Percentiles rank a stretch among this genome's conserved stretches.
phyloP scores from a whole-genome alignment of 2,888 invertebrate genomes.

The Amaurobius ferox region DNA sequence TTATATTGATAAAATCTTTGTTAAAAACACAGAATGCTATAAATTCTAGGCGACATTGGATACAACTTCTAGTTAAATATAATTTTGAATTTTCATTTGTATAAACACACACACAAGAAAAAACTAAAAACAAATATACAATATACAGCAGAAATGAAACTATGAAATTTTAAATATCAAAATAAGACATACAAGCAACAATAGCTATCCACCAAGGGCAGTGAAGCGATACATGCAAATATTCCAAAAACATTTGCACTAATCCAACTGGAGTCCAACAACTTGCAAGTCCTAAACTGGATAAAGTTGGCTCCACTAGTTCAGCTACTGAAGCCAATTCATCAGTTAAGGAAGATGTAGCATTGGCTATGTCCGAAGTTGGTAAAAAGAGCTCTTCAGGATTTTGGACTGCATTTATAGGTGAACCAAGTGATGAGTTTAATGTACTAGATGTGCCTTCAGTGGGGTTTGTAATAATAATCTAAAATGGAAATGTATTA shows the following conservation, averaged over 20 bases:
- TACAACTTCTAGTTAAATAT: no score
- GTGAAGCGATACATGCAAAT: constrained; percentile 78
- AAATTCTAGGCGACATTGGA: no score
- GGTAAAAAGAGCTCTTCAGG: neutral
- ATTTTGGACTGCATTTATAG: neutral
- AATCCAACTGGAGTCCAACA: constrained; percentile 66
- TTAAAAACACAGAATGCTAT: no score
- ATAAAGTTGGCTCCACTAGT: constrained; percentile 42
- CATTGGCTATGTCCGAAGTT: neutral
- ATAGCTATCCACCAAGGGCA: constrained; percentile 97
- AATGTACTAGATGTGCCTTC: neutral
- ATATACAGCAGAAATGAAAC: no score
- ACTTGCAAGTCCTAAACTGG: constrained; percentile 49
- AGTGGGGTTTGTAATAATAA: neutral
- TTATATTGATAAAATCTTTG: no score
- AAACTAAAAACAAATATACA: no score
- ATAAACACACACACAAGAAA: no score
- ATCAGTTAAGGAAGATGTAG: neutral
- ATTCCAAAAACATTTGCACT: constrained; percentile 68
- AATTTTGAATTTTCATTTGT: no score
- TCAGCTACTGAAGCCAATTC: neutral
- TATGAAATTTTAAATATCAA: no score
- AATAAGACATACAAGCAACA: constrained; percentile 81
- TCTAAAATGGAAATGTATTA: neutral
- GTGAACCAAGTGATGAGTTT: neutral